phyloP scores from a whole-genome alignment of 2,797 vertebrate genomes.

The Rhinichthys osculus region DNA sequence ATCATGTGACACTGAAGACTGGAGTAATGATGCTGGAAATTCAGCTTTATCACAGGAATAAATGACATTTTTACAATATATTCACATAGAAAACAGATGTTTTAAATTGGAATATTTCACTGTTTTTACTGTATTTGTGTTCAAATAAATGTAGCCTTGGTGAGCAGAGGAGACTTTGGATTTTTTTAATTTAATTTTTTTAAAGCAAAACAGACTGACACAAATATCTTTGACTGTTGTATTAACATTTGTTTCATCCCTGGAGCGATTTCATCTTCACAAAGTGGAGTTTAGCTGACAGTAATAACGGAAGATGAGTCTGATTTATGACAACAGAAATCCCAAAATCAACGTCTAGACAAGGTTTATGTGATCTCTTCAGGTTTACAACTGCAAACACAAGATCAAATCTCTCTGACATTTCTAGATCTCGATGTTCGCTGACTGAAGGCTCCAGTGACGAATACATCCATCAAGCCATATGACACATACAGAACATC shows the following conservation, averaged over 20 bases:
- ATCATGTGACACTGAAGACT: not conserved
- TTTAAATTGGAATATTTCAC: not conserved
- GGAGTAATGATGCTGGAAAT: not conserved
- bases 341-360: slow-evolving; percentile 14
- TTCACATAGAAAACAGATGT: too few relatives aligned
- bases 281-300: slow-evolving; percentile 8
- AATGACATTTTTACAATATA: too few relatives aligned
- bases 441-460: not conserved
- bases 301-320: slow-evolving; percentile 12
- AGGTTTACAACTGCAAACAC: not conserved
- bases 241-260: not conserved
- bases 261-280: not conserved
- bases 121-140: not conserved
- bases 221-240: not conserved
- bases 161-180: not conserved
- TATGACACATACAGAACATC: not conserved
- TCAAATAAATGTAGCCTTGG: not conserved
- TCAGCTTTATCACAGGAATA: slow-evolving; percentile 1
- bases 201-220: not conserved
- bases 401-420: slow-evolving; percentile 11
- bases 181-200: not conserved
- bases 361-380: not conserved
- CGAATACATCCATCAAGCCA: not conserved
- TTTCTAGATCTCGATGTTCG: not conserved
- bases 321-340: slow-evolving; percentile 5